Evolutionary conservation across 2,888 invertebrate genomes (phyloP), one percentile per base, ranked within the genome.

Genomic region (Pristionchus japonicus): DNA sequence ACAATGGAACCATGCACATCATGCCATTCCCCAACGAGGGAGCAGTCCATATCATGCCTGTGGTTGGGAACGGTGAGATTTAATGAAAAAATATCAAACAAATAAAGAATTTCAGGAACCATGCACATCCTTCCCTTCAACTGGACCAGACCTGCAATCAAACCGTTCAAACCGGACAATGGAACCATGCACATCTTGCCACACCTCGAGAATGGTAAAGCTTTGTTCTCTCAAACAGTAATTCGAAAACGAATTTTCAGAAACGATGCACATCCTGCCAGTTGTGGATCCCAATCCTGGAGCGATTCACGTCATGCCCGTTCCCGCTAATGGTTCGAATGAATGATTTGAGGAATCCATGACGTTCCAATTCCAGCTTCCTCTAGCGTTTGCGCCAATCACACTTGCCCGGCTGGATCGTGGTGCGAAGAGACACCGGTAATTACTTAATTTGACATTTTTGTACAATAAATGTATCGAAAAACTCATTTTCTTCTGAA

Each of bases 321-420:
- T n/a, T n/a, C n/a, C n/a, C n/a, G n/a, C n/a, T n/a, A n/a, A n/a
- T n/a, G n/a, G n/a, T n/a, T n/a, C n/a, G n/a, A n/a, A n/a, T n/a
- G n/a, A n/a, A n/a, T n/a, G n/a, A n/a, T n/a, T n/a, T n/a, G n/a
- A n/a, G n/a, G n/a, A n/a, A n/a, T n/a, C n/a, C n/a, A n/a, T n/a
- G n/a, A n/a, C n/a, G n/a, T n/a, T n/a, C n/a, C n/a, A n/a, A n/a
- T n/a, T n/a, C n/a, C n/a, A n/a, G n/a, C 34, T 49, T 27, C 82
- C 17, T 49, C 49, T 2, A 27, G 1, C 13, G 49, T 82, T 1
- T 82, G 82, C 31, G 82, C 82, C 47, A 82, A 47, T 31, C 47
- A 47, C 82, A 82, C 47, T 3, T 82, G 82, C 17, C 82, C 52
- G 1, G 49, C 47, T n/a, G 82, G 82, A 82, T 40, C 82, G 27